Evolutionary conservation across 2,888 invertebrate species (phyloP).

Genomic region (Chloromyia formosa): DNA sequence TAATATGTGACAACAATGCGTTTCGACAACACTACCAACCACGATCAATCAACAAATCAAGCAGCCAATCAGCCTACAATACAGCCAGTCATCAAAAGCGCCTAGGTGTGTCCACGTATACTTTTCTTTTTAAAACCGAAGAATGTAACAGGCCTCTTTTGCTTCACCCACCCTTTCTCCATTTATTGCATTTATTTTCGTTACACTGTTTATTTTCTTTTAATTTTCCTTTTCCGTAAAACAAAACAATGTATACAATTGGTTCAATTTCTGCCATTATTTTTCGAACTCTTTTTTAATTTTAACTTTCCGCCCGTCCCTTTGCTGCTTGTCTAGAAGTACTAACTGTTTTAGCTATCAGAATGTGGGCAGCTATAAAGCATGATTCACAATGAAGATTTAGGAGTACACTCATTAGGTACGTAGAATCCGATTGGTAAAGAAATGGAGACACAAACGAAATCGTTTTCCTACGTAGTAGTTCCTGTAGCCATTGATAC

Average conservation of each 20-base stretch:
- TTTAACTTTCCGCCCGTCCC: not conserved
- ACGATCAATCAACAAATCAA: slow-evolving; percentile 15
- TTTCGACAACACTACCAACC: slow-evolving; percentile 23
- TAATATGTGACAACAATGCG: slow-evolving; percentile 28
- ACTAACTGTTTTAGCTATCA: slow-evolving; percentile 30
- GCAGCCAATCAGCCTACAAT: slow-evolving; percentile 32
- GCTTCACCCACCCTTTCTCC: not conserved
- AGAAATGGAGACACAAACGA: too few relatives aligned
- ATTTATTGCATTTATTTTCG: slow-evolving; percentile 41
- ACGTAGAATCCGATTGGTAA: too few relatives aligned
- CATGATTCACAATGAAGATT: too few relatives aligned
- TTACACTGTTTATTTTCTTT: slow-evolving; percentile 39
- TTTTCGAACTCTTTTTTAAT: slow-evolving; percentile 7
- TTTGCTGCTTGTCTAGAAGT: slow-evolving; percentile 26
- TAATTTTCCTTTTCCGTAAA: slow-evolving; percentile 24
- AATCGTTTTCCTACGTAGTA: too few relatives aligned
- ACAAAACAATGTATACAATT: slow-evolving; percentile 6
- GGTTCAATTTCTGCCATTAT: slow-evolving; percentile 31
- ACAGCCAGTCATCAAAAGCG: slow-evolving; percentile 45
- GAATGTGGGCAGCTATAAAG: too few relatives aligned
- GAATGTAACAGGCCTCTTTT: slow-evolving; percentile 36
- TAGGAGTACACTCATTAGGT: too few relatives aligned
- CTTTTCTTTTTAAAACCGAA: slow-evolving; percentile 19
- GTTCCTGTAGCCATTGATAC: too few relatives aligned
- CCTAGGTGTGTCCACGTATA: slow-evolving; percentile 50